Percentiles rank a stretch among this genome's conserved stretches.
Evolutionary conservation across 2,888 invertebrate species (phyloP).

Genomic region (Sesia bembeciformis): DNA sequence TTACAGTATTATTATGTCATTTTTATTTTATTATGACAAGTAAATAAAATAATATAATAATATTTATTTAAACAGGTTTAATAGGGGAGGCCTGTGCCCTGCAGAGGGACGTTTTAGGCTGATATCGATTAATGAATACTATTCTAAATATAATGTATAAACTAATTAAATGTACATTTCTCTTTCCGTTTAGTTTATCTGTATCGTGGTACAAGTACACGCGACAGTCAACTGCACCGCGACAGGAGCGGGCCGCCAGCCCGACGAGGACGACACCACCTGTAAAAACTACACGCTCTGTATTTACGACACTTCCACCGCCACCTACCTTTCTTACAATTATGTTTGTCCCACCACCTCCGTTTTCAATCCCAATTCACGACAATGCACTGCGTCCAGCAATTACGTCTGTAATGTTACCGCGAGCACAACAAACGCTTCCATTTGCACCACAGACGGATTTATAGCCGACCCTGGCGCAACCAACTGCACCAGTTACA

Average conservation of each 20-base stretch:
- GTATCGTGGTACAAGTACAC: slow-evolving; percentile 21
- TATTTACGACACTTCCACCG: slow-evolving; percentile 24
- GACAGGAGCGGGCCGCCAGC: slow-evolving; percentile 40
- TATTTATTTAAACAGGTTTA: no score
- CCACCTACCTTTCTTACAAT: slow-evolving; percentile 34
- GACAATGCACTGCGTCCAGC: slow-evolving; percentile 36
- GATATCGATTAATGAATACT: no score
- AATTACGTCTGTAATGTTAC: slow-evolving; percentile 41
- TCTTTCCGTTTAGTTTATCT: slow-evolving; percentile 2
- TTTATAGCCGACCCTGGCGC: slow-evolving; percentile 38
- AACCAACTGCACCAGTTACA: slow-evolving; percentile 42
- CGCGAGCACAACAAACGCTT: slow-evolving; percentile 14
- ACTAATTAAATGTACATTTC: neutral
- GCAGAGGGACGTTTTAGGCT: no score
- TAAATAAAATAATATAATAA: no score
- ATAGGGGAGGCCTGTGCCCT: no score
- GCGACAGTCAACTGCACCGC: slow-evolving; percentile 41
- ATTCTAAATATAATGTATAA: neutral
- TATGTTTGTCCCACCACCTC: slow-evolving; percentile 57
- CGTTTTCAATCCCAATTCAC: slow-evolving; percentile 42
- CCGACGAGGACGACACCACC: slow-evolving; percentile 44
- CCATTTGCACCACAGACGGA: slow-evolving; percentile 42
- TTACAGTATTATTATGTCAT: neutral
- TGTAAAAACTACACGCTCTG: slow-evolving; percentile 59
- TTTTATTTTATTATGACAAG: no score